Conservation (phyloP, 2,888 invertebrate genomes). For the Timema cristinae region DNA sequence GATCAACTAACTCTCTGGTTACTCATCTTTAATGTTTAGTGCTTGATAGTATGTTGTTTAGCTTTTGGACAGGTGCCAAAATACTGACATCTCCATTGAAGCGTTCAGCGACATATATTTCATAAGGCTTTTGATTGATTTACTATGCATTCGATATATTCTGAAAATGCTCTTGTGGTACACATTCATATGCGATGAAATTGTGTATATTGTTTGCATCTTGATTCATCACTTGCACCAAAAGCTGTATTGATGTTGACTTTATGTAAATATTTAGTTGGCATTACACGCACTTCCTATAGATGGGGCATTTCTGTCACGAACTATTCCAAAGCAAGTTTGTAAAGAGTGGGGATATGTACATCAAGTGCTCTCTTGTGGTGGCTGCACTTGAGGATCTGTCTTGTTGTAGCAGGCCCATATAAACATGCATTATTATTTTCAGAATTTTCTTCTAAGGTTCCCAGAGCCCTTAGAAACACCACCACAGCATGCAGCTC, state of each 20-base stretch:
- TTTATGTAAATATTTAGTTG: neutral
- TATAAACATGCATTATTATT: slow-evolving; percentile 26
- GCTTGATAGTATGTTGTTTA: neutral
- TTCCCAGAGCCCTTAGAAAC: neutral
- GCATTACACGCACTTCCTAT: slow-evolving; percentile 20
- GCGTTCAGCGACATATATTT: neutral
- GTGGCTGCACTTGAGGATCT: slow-evolving; percentile 25
- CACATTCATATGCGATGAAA: neutral
- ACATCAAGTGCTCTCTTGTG: slow-evolving; percentile 19
- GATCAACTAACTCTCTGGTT: no score
- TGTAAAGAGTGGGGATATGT: slow-evolving; percentile 26
- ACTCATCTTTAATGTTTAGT: no score
- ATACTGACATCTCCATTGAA: neutral
- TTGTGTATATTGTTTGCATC: slow-evolving; percentile 8
- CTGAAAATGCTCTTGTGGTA: slow-evolving; percentile 4
- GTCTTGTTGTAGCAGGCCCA: slow-evolving; percentile 27
- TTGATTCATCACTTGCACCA: neutral
- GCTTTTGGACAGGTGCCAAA: neutral
- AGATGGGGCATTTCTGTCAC: slow-evolving; percentile 27
- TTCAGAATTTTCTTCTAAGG: slow-evolving; percentile 27
- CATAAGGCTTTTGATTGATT: neutral
- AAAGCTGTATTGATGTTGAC: neutral
- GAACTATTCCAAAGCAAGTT: slow-evolving; percentile 27
- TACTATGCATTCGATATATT: neutral
- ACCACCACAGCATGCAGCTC: neutral